A percentile compares a stretch with the other conserved stretches of the same genome.
These are phyloP conservation scores for Octopus sinensis DNA, from an alignment of 1,140 invertebrate genomes.

Conservation along the genomic window DNA sequence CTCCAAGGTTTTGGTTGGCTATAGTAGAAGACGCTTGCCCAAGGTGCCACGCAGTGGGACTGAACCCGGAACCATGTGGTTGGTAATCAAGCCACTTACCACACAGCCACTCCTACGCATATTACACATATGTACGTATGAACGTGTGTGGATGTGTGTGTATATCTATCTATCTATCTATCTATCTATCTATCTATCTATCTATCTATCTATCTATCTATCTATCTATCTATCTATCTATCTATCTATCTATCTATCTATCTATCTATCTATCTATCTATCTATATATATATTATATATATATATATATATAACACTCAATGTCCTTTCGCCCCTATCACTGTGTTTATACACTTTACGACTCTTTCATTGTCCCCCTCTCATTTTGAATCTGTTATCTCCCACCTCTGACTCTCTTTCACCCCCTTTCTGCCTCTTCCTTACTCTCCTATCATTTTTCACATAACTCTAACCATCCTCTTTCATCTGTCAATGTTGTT, in stretches of 20 bases:
- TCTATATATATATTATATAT: neutral
- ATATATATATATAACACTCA: neutral
- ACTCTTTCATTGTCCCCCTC: too few species aligned
- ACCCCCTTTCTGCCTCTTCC: too few species aligned
- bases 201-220: neutral
- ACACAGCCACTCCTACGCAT: neutral
- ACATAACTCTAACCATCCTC: too few species aligned
- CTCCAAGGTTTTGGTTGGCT: neutral
- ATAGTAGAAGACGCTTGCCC: neutral
- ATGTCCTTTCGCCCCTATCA: too few species aligned
- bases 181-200: neutral
- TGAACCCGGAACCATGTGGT: neutral
- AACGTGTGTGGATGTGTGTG: neutral
- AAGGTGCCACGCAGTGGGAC: neutral
- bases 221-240: slow-evolving; percentile 1
- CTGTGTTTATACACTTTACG: too few species aligned
- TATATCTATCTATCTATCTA: slow-evolving; percentile 1
- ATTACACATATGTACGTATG: neutral
- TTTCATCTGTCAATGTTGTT: too few species aligned
- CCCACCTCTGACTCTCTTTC: too few species aligned
- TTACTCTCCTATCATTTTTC: too few species aligned
- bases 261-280: neutral
- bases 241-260: slow-evolving; percentile 3
- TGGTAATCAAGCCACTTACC: neutral
- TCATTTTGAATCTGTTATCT: too few species aligned